Evolutionary conservation across 1,140 invertebrate species (phyloP), one percentile per base, ranked within the genome.

Genomic region (Marisa cornuarietis): DNA sequence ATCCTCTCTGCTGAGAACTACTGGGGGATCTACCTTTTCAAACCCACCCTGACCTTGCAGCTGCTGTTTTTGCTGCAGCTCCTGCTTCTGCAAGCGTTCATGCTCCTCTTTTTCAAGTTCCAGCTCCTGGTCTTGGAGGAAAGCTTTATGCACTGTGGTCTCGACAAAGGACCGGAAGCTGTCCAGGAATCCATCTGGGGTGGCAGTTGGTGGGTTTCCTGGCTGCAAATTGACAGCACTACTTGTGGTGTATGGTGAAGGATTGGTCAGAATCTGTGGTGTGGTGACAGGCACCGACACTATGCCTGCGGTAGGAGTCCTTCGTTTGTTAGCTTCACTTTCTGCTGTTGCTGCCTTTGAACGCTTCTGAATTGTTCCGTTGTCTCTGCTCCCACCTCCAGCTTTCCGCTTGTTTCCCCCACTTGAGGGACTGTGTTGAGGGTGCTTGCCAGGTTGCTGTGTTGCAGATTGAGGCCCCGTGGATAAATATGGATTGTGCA

Each of bases 391-490:
- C 26, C 79, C 76, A 22, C 79, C 61, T 52, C 42, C 72, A 52
- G 26, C 71, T 76, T 84, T 84, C 81, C 69, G 83, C 76, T 82
- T 88, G 82, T 68, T 85, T 79, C 31, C 66, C 58, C 51, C 74
- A 72, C 82, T 94, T 93, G 87, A 95, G 95, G 78, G 95, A 94
- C 82, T 96, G 94, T 65, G 93, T 49, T 85, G 81, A 18, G 82
- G 69, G 16, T 83, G 83, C 66, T 82, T 83, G 74, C 31, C 77
- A 42, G 69, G 49, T n/a, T 54, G 76, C 61, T 49, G 78, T 63
- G 71, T 81, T 66, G 58, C 81, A 20, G 31, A 80, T 69, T 52
- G 85, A 85, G 78, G 10, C 49, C 71, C 80, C 14, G 62, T 69
- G 22, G 72, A 16, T 16, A 49, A 68, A n/a, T 61, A 26, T 52